Base-by-base conservation (phyloP, 2,797 vertebrate genomes). In the Sebastes jordani region DNA sequence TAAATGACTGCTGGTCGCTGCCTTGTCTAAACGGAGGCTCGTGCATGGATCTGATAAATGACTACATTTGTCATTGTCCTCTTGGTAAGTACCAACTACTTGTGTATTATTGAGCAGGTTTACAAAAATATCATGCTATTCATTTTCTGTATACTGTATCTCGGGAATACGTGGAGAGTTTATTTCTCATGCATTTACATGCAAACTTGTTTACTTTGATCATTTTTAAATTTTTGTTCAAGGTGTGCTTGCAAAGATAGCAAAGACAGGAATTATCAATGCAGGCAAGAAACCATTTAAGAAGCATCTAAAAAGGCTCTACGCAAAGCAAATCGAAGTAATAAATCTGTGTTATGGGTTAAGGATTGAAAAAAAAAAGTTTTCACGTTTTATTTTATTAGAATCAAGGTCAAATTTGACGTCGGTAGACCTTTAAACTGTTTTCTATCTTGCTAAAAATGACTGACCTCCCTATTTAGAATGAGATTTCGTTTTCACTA, bases 21-120 rank as follows among this genome's bases (percentile, higher is more conserved):
- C 95, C 92, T 46, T 97, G 96, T 88, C 90, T 95, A 84, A 96
- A 97, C 36, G 93, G 95, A 92, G 96, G 95, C 77, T 94, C 91
- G 2, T 97, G 95, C 91, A 81, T 95, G 89, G 95, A 96, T 89
- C 84, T 90, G 61, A 81, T 88, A 85, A 94, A 93, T 91, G 93
- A 93, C 85, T 97, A 95, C 88, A 94, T 91, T 89, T 97, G 96
- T 92, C 88, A 90, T 76, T 97, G 96, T 83, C 93, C 88, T 63
- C 52, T 88, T 71, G 96, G 96, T 97, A 94, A 96, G 96, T 67
- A 82, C 76, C 61, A 38, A 58, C 49, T 80, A 77, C 63, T 76
- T 85, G 70, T 70, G 68, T 80, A 74, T 73, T 90, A 85, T 90
- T 78, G 64, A 86, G 80, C 74, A 90, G 85, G 81, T 85, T 90